Base-by-base conservation (phyloP, 2,888 invertebrate species). In the Antheraea assamensis region DNA sequence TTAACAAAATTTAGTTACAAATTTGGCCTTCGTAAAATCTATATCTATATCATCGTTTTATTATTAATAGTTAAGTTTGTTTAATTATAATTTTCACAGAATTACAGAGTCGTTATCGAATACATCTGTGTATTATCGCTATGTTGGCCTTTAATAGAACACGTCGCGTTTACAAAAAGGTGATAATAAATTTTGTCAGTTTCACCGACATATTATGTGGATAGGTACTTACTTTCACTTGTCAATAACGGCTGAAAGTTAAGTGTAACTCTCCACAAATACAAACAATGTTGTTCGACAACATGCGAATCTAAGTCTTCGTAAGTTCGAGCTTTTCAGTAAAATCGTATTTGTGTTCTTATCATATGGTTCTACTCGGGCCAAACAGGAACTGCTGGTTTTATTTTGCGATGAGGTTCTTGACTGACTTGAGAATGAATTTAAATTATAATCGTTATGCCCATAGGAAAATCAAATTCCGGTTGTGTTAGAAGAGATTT, bases 201-300 rank as follows among this genome's bases (percentile, higher is more conserved):
- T 77, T 72, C 75, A 77, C 75, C 79, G 74, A 75, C 74, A 71
- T 74, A 70, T 58, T 75, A 76, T 77, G 55, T 55, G 31, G 15
- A 3, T 24, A 17, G 35, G n/a, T 49, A 64, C 21, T 27, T 35
- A 49, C 55, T 71, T 49, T 42, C 47, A 49, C 49, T 30, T n/a
- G 27, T 52, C 30, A n/a, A 27, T 71, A 27, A 47, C 47, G 1
- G 17, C 61, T 30, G 27, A 61, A 61, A 27, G 61, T 64, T 64
- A 27, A 58, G 35, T 68, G 31, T 35, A 35, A 31, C 0, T 35
- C 10, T 35, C n/a, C 68, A 35, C 13, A 35, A 68, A 68, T 35
- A 5, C 31, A 35, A 31, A 68, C 31, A 68, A 64, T 64, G 30
- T 15, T 15, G 17, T 64, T 61, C 61, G 27, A 61, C 15, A 27